A percentile compares a stretch with the other conserved stretches of the same genome.
These are phyloP conservation scores for Pollenia labialis DNA, from an alignment of 2,888 invertebrate genomes.

Conservation along the genomic window DNA sequence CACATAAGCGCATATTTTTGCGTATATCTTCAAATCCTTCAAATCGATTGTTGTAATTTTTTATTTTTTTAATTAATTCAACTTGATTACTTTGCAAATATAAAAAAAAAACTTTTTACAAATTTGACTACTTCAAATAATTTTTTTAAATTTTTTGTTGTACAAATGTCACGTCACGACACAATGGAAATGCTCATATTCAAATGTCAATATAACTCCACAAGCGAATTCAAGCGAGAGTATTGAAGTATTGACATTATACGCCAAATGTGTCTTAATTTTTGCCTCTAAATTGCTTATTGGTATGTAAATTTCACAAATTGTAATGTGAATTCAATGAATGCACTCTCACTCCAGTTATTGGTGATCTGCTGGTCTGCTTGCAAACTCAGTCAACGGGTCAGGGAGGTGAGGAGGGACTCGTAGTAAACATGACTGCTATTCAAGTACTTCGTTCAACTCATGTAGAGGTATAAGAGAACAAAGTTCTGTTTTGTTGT, in stretches of 20 bases:
- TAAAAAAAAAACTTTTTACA: no score
- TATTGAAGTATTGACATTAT: constrained; percentile 18
- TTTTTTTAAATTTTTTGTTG: no score
- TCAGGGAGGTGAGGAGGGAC: neutral
- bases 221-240: neutral
- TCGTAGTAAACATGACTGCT: constrained; percentile 11
- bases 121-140: no score
- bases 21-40: no score
- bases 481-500: constrained; percentile 9
- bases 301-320: constrained; percentile 58
- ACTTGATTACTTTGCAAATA: no score
- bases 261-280: constrained; percentile 40
- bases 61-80: no score
- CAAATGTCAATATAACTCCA: no score
- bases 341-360: constrained; percentile 21
- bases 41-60: no score
- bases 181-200: no score
- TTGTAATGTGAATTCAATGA: constrained; percentile 49
- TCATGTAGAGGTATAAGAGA: constrained; percentile 1
- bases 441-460: neutral
- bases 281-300: constrained; percentile 49
- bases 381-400: neutral
- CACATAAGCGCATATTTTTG: no score
- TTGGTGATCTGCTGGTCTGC: constrained; percentile 15
- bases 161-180: no score